Evolutionary conservation across 1,140 invertebrate genomes (phyloP).

Genomic region (Centruroides vittatus): DNA sequence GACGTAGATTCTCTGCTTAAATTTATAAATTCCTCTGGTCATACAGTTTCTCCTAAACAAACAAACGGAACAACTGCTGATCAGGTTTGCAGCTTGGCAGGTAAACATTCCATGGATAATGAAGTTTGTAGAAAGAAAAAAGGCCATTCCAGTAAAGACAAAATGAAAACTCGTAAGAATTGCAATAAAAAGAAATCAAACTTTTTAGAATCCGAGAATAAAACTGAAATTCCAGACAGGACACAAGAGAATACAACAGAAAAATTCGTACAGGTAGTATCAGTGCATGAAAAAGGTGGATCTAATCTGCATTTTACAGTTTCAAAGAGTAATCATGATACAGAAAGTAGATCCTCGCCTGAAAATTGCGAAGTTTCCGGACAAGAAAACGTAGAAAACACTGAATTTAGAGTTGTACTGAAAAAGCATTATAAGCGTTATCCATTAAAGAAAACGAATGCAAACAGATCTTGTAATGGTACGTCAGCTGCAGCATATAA

Average conservation of each 20-base stretch:
- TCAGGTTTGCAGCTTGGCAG: neutral
- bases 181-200: too few relatives aligned
- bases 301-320: too few relatives aligned
- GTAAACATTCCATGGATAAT: neutral
- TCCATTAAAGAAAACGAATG: slow-evolving; percentile 18
- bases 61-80: slow-evolving; percentile 16
- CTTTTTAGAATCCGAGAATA: too few relatives aligned
- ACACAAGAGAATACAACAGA: too few relatives aligned
- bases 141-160: slow-evolving; percentile 41
- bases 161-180: slow-evolving; percentile 46
- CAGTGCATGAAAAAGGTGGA: too few relatives aligned
- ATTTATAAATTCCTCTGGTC: slow-evolving; percentile 35
- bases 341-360: too few relatives aligned
- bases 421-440: slow-evolving; percentile 54
- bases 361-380: too few relatives aligned
- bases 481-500: neutral
- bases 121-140: neutral
- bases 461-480: slow-evolving; percentile 7
- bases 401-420: slow-evolving; percentile 48
- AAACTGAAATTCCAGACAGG: too few relatives aligned
- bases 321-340: too few relatives aligned
- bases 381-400: too few relatives aligned
- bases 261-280: too few relatives aligned
- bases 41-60: slow-evolving; percentile 20
- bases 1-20: slow-evolving; percentile 39